Evolutionary conservation across 92 coral and sea anemone species (phyloP), one percentile per base, ranked within the genome.

Genomic region (Umimayanthus chanpuru): DNA sequence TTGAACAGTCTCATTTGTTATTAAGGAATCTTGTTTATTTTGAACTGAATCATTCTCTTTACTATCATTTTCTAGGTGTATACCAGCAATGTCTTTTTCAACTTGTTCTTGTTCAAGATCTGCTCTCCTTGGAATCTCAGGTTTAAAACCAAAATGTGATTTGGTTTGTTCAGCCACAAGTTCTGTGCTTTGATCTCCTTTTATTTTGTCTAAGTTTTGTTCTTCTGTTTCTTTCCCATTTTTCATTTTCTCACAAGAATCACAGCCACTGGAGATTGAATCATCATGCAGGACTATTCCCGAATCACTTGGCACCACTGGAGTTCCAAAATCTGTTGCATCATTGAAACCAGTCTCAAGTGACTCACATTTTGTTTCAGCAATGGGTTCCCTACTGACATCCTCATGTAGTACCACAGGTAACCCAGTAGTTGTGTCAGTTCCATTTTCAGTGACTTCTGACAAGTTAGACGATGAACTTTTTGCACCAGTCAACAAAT

Each of bases 101-200:
- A 11, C 77, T 26, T 23, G 21, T 9, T 83, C 77, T 47, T 70
- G 64, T 14, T 83, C 87, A 70, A 83, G 87, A 44, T 83, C 87
- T 43, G n/a, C 38, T 47, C 87, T 83, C 61, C 64, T 83, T 6
- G 87, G 87, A 47, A 83, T 71, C 65, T 83, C 78, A 12, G 87
- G 87, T 50, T 83, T 83, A 47, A 47, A 26, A 43, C 6, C 15
- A 12, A 36, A 68, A 40, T 36, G 61, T 14, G 41, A 39, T 15
- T 70, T 70, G 6, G 14, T 15, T 41, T 47, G 87, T 2, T 39
- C 76, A 15, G 5, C 74, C 15, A 23, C 23, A 20, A 15, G n/a
- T 65, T 81, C 73, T 30, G 21, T 14, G 20, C 21, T n/a, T n/a
- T 38, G 21, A 39, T 9, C 4, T 23, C 9, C 77, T 40, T 36